Conservation (phyloP, 1,140 invertebrate genomes). For the Diorhabda carinulata region DNA sequence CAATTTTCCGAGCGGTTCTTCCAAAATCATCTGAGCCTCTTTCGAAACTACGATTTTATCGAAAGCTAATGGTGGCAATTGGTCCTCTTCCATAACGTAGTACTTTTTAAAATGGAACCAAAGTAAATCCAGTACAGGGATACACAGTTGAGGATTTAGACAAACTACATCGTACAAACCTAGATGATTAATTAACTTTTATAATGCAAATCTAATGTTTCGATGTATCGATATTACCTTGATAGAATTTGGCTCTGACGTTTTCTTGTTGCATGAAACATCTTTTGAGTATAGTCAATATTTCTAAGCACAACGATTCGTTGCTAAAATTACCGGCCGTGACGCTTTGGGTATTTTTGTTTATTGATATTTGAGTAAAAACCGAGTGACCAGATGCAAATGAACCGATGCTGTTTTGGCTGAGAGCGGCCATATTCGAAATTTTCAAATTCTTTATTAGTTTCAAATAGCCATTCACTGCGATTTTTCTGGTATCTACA, state of each 20-base stretch:
- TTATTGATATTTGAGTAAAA: slow-evolving; percentile 51
- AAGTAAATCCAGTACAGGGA: slow-evolving; percentile 50
- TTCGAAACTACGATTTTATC: slow-evolving; percentile 47
- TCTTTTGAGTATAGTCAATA: slow-evolving; percentile 56
- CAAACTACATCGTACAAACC: slow-evolving; percentile 48
- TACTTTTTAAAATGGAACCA: slow-evolving; percentile 51
- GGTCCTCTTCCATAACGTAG: slow-evolving; percentile 48
- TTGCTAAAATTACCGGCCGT: slow-evolving; percentile 47
- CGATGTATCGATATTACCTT: slow-evolving; percentile 47
- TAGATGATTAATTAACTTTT: slow-evolving; percentile 25
- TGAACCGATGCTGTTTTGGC: slow-evolving; percentile 34
- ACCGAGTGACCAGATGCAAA: slow-evolving; percentile 41
- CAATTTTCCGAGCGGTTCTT: slow-evolving; percentile 46
- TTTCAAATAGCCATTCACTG: slow-evolving; percentile 54
- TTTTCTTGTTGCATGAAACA: slow-evolving; percentile 58
- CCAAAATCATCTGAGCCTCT: slow-evolving; percentile 43
- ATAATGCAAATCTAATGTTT: neutral
- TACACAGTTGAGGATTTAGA: slow-evolving; percentile 49
- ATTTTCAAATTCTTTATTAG: slow-evolving; percentile 54
- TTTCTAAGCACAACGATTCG: slow-evolving; percentile 56
- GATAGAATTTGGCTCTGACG: slow-evolving; percentile 55
- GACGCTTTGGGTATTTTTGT: slow-evolving; percentile 40
- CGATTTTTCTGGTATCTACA: slow-evolving; percentile 51
- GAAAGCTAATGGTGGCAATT: slow-evolving; percentile 49
- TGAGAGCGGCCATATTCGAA: slow-evolving; percentile 44